Evolutionary conservation across 2,888 invertebrate genomes (phyloP).

Genomic region (Ennomos quercinarius): DNA sequence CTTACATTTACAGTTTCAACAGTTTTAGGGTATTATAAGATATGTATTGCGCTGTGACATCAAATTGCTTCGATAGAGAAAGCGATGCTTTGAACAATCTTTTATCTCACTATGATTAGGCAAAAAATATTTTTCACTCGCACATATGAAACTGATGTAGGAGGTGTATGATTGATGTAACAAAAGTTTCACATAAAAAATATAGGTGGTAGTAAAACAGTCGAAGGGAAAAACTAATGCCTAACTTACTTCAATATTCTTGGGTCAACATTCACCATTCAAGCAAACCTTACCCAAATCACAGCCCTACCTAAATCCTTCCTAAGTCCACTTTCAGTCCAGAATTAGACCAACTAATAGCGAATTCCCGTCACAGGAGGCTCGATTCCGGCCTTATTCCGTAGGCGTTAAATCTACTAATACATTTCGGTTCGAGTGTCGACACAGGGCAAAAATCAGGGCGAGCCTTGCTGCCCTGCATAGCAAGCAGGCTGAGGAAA

Average conservation of each 20-base stretch:
- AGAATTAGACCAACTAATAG: constrained; percentile 57
- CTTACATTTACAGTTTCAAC: too few relatives aligned
- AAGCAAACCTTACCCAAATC: constrained; percentile 18
- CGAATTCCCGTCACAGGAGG: constrained; percentile 69
- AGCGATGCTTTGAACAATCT: too few relatives aligned
- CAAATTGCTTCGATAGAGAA: too few relatives aligned
- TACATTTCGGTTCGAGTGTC: constrained; percentile 78
- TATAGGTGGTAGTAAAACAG: too few relatives aligned
- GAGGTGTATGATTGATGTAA: too few relatives aligned
- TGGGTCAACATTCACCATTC: constrained; percentile 1
- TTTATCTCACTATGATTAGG: too few relatives aligned
- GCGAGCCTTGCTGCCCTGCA: constrained; percentile 70
- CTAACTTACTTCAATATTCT: constrained; percentile 8
- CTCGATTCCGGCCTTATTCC: constrained; percentile 65
- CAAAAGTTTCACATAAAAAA: too few relatives aligned
- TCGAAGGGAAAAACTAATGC: too few relatives aligned
- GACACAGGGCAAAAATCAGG: constrained; percentile 82
- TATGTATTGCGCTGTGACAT: too few relatives aligned
- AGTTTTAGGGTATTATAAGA: too few relatives aligned
- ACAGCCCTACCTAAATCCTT: constrained; percentile 30
- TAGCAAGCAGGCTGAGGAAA: constrained; percentile 70
- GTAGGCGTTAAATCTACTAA: constrained; percentile 79
- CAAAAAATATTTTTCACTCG: too few relatives aligned
- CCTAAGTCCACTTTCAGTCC: constrained; percentile 35
- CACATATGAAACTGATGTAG: too few relatives aligned